Evolutionary conservation across 2,888 invertebrate species (phyloP), one percentile per base, ranked within the genome.

Genomic region (Dicroscelio sp.): DNA sequence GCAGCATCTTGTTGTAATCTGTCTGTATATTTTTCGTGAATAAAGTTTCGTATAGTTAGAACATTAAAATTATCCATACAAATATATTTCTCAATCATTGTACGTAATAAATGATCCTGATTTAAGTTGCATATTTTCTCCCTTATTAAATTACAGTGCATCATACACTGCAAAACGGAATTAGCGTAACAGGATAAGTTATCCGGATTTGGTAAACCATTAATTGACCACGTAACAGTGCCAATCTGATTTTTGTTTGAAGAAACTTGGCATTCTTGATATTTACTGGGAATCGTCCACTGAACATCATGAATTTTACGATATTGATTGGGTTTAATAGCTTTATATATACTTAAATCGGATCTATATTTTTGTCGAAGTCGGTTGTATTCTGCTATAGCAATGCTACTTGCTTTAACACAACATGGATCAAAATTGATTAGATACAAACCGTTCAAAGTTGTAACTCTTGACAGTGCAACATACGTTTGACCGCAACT

Each of bases 401-500:
- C 65, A 25, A 33, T 8, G 17, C 20, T 65, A 23, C 17, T 65
- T 4, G 65, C 94, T 89, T 94, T 93, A 85, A 91, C 91, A n/a
- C 58, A 38, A 38, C 33, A 17, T n/a, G 82, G 82, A 58, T 82
- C 69, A 35, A 82, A 82, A 71, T 82, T 69, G 14, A 82, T 82
- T 58, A 82, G 58, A 38, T 82, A 23, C 20, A 69, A 35, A 38
- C 71, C 83, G n/a, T 60, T 33, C 20, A 83, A 58, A 17, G 82
- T 27, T n/a, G 82, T 82, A 17, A 60, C 71, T 71, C 71, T 52
- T 38, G 67, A 80, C 1, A 67, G 25, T 2, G 80, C 80, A 23
- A 80, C 80, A 35, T 80, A 67, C 14, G 67, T 78, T 30, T 78
- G 78, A 20, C 80, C 80, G 43, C 33, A 67, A 48, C 0, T 25